A percentile compares a stretch with the other conserved stretches of the same genome.
Evolutionary conservation across 2,888 invertebrate genomes (phyloP).

Genomic region (Azorinus chamasolen): DNA sequence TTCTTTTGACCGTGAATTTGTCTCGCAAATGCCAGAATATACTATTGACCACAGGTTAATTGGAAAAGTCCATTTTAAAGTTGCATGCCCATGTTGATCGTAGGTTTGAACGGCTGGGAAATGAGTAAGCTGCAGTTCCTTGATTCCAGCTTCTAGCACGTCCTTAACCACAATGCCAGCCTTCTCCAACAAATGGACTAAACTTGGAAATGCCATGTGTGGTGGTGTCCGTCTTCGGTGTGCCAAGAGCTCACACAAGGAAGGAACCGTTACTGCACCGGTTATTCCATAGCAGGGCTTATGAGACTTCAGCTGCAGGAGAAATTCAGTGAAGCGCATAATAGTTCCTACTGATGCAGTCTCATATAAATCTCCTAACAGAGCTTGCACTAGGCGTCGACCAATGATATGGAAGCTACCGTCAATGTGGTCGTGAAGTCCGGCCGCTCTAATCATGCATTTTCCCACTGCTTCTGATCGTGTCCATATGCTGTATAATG

Average conservation of each 20-base stretch:
- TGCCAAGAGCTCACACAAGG: background rate
- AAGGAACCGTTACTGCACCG: constrained; percentile 7
- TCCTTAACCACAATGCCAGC: constrained; percentile 1
- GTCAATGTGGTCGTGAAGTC: constrained; percentile 32
- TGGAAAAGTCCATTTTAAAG: background rate
- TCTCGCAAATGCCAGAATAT: too few species aligned
- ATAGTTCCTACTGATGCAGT: constrained; percentile 6
- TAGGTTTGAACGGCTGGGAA: constrained; percentile 21
- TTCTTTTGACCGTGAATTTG: too few species aligned
- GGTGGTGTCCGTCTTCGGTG: constrained; percentile 6
- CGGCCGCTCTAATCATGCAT: constrained; percentile 25
- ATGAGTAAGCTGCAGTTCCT: constrained; percentile 6
- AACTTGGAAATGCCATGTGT: constrained; percentile 4
- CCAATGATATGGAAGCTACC: constrained; percentile 22
- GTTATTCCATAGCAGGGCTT: constrained; percentile 8
- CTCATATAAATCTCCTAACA: constrained; percentile 31
- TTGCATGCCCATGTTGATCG: background rate
- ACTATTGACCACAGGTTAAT: too few species aligned
- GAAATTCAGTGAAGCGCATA: constrained; percentile 27
- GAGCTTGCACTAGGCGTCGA: constrained; percentile 14
- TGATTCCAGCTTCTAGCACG: constrained; percentile 13
- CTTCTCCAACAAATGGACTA: constrained; percentile 8
- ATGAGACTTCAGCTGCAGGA: constrained; percentile 22
- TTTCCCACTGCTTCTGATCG: constrained; percentile 15
- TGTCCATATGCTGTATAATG: constrained; percentile 38